These are phyloP conservation scores for Luperina nickerlii DNA, from an alignment of 2,888 invertebrate genomes.

Conservation along the genomic window DNA sequence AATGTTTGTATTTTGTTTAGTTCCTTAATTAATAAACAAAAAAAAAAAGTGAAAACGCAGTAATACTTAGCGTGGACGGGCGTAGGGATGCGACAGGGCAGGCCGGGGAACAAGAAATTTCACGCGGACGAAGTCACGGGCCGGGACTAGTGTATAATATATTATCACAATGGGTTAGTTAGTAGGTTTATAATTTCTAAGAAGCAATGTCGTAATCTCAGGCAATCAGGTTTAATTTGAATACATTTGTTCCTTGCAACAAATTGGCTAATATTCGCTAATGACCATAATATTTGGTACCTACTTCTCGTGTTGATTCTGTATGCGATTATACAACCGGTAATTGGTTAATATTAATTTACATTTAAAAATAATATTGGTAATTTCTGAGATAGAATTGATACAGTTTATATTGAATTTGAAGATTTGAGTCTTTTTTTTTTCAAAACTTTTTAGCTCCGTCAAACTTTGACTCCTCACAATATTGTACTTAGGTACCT, in stretches of 20 bases:
- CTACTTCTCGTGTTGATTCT: conserved; percentile 23
- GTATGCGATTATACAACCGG: conserved; percentile 16
- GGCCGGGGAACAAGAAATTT: not conserved
- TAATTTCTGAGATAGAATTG: not conserved
- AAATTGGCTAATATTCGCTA: conserved; percentile 50
- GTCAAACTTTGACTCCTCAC: not conserved
- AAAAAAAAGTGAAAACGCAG: not conserved
- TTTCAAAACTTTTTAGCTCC: not conserved
- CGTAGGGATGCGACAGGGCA: not conserved
- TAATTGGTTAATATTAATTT: conserved; percentile 28
- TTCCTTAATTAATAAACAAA: too few relatives aligned
- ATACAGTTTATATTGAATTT: not conserved
- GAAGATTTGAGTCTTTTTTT: not conserved
- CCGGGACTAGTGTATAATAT: not conserved
- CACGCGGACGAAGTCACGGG: not conserved
- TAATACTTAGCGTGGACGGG: too few relatives aligned
- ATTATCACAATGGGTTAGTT: conserved; percentile 60
- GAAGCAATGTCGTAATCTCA: conserved; percentile 49
- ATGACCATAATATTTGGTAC: conserved; percentile 35
- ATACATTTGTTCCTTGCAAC: conserved; percentile 66
- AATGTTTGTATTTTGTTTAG: too few relatives aligned
- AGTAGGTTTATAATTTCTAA: conserved; percentile 72
- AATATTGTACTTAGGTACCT: not conserved
- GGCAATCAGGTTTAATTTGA: conserved; percentile 71
- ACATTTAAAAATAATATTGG: not conserved